Conservation (phyloP, 53 echinoderm and acorn worm genomes). For the Arbacia lixula region DNA sequence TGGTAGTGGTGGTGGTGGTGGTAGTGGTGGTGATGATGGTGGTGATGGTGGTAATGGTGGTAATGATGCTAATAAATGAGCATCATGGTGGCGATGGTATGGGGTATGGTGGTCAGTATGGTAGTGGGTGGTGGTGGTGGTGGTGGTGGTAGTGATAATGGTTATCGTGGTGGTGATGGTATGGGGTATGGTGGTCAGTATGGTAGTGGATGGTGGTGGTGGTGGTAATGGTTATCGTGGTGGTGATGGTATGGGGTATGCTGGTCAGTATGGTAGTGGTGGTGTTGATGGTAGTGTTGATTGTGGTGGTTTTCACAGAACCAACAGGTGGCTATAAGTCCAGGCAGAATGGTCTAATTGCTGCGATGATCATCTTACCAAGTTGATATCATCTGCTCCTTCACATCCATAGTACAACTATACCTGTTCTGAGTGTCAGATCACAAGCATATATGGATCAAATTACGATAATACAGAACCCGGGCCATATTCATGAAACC, state of each 20-base stretch:
- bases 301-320: too few relatives aligned
- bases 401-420: too few relatives aligned
- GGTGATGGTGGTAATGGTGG: neutral
- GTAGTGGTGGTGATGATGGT: neutral
- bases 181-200: neutral
- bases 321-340: too few relatives aligned
- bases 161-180: neutral
- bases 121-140: neutral
- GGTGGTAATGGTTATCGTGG: neutral
- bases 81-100: neutral
- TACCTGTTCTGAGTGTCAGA: too few relatives aligned
- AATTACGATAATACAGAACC: too few relatives aligned
- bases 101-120: neutral
- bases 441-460: too few relatives aligned
- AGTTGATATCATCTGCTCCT: too few relatives aligned
- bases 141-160: neutral
- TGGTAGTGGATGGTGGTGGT: neutral
- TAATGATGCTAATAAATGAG: neutral
- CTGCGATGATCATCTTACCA: too few relatives aligned
- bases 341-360: too few relatives aligned
- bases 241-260: neutral
- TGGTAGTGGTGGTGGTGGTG: constrained; percentile 1
- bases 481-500: too few relatives aligned
- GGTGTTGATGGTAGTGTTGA: too few relatives aligned
- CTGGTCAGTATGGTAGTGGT: too few relatives aligned